Conservation (phyloP, 2,113 vertebrate species). For the Corythornis madagascariensis region DNA sequence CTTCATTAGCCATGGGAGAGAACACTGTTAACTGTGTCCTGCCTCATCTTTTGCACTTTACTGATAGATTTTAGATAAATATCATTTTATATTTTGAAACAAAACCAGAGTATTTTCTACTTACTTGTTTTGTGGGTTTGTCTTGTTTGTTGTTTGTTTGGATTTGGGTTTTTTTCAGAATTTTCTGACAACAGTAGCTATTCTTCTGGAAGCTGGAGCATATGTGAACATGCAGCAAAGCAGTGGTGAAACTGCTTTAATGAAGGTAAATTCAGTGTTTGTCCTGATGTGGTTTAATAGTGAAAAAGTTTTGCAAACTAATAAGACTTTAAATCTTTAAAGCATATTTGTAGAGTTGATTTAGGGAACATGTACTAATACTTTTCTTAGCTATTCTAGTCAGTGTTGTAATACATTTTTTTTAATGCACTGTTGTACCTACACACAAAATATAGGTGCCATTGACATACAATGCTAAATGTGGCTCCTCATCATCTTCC, state of each 20-base stretch:
- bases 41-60: neutral
- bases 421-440: neutral
- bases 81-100: neutral
- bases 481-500: neutral
- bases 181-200: conserved; percentile 92
- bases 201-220: conserved; percentile 94
- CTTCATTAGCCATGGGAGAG: neutral
- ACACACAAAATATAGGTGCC: neutral
- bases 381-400: neutral
- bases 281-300: neutral
- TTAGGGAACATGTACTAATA: neutral
- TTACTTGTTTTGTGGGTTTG: neutral
- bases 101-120: neutral
- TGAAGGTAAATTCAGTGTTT: conserved; percentile 83
- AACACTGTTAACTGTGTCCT: neutral
- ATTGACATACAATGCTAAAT: neutral
- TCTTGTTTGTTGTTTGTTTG: neutral
- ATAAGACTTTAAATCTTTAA: neutral
- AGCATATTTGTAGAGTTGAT: neutral
- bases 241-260: conserved; percentile 91
- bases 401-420: neutral
- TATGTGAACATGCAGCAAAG: conserved; percentile 89
- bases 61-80: neutral
- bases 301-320: neutral
- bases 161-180: conserved; percentile 77